phyloP scores from a whole-genome alignment of 1,140 invertebrate genomes.

The Atta colombica region DNA sequence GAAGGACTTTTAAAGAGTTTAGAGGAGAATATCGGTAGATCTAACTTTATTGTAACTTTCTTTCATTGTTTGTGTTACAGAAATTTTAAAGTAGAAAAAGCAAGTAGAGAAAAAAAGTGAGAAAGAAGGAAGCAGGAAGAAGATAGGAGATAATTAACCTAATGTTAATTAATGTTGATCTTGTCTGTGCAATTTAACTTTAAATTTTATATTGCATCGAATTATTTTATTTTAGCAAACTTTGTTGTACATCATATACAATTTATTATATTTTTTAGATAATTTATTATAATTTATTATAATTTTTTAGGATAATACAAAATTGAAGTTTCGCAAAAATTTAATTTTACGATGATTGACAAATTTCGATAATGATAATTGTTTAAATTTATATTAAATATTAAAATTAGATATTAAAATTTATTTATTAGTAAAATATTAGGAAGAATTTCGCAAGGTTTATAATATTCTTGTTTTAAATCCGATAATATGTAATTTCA shows the following conservation, averaged over 20 bases:
- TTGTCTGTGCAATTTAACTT: neutral
- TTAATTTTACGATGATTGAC: neutral
- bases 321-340: neutral
- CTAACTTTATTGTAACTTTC: neutral
- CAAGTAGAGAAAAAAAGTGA: neutral
- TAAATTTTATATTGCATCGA: constrained; percentile 4
- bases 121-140: neutral
- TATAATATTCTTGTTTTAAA: neutral
- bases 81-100: neutral
- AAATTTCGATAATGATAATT: neutral
- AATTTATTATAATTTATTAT: neutral
- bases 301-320: neutral
- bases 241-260: neutral
- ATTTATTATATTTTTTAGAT: neutral
- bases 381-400: no score
- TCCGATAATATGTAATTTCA: neutral
- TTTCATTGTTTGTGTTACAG: neutral
- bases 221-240: neutral
- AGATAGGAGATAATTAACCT: neutral
- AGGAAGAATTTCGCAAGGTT: neutral
- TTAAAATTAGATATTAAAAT: neutral
- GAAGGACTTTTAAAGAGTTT: neutral
- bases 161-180: neutral
- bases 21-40: neutral
- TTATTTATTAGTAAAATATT: constrained; percentile 8